These are phyloP conservation scores for Saxicola maurus DNA, from an alignment of 2,797 vertebrate genomes.

Conservation along the genomic window DNA sequence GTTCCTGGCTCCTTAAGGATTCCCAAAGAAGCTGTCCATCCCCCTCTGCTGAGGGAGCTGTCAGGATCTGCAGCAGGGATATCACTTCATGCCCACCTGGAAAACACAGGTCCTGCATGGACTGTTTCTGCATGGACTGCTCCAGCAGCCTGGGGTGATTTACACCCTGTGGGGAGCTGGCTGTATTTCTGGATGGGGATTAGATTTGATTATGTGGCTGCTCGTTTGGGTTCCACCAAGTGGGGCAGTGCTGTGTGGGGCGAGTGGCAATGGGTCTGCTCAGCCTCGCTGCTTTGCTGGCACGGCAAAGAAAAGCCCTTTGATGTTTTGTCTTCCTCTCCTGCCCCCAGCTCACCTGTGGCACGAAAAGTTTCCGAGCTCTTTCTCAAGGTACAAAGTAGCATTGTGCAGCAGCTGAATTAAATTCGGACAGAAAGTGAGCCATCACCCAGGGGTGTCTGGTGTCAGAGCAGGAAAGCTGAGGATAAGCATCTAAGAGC, in stretches of 20 bases:
- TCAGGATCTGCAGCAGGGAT: neutral
- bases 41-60: neutral
- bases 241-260: neutral
- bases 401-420: neutral
- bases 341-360: neutral
- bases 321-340: neutral
- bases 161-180: fast-evolving
- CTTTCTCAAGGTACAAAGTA: neutral
- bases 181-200: neutral
- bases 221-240: neutral
- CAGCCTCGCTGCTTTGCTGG: neutral
- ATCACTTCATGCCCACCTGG: neutral
- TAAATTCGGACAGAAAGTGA: neutral
- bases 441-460: neutral
- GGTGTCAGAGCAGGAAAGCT: conserved; percentile 2
- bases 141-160: neutral
- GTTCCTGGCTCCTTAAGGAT: neutral
- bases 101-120: neutral
- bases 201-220: fast-evolving
- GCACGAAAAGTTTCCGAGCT: neutral
- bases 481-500: neutral
- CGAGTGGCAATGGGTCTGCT: neutral
- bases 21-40: neutral
- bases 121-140: too few relatives aligned
- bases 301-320: neutral